Evolutionary conservation across 2,797 vertebrate species (phyloP).

Genomic region (Centropyge bicolor): DNA sequence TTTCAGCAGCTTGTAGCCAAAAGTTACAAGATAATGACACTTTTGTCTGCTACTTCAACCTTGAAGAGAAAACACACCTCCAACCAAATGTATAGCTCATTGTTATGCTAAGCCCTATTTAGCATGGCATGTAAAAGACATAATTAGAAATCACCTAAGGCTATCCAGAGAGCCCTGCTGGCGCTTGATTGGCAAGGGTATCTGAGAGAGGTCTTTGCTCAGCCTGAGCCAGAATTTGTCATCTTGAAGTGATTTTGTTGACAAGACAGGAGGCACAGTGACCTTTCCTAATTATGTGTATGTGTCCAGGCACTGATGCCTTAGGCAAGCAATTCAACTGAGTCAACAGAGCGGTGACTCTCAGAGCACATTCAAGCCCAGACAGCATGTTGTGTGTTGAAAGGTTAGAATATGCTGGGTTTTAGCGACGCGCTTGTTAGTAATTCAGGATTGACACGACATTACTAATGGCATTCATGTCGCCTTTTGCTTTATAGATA

Average conservation of each 20-base stretch:
- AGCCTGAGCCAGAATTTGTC: slow-evolving; percentile 78
- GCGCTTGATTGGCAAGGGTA: slow-evolving; percentile 82
- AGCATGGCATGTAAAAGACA: slow-evolving; percentile 64
- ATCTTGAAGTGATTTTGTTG: slow-evolving; percentile 86
- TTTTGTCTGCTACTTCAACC: slow-evolving; percentile 55
- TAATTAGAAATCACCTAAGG: slow-evolving; percentile 83
- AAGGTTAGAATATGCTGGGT: slow-evolving; percentile 63
- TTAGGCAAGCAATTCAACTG: slow-evolving; percentile 85
- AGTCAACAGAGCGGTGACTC: slow-evolving; percentile 83
- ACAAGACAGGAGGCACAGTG: slow-evolving; percentile 84
- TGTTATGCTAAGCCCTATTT: slow-evolving; percentile 65
- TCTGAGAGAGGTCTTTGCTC: slow-evolving; percentile 74
- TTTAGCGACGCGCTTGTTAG: slow-evolving; percentile 65
- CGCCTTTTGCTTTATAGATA: slow-evolving; percentile 48
- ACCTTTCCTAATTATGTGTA: slow-evolving; percentile 88
- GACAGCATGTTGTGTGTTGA: slow-evolving; percentile 65
- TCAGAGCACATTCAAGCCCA: slow-evolving; percentile 62
- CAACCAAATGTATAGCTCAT: slow-evolving; percentile 61
- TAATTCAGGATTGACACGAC: slow-evolving; percentile 73
- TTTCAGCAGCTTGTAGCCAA: slow-evolving; percentile 8
- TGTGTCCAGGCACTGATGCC: slow-evolving; percentile 83
- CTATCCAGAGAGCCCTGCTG: slow-evolving; percentile 74
- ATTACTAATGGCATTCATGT: slow-evolving; percentile 59
- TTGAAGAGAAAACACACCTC: slow-evolving; percentile 62
- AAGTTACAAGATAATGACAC: slow-evolving; percentile 31